phyloP scores from a whole-genome alignment of 37 sponge, comb jelly and placozoan species.

The Beroe ovata region DNA sequence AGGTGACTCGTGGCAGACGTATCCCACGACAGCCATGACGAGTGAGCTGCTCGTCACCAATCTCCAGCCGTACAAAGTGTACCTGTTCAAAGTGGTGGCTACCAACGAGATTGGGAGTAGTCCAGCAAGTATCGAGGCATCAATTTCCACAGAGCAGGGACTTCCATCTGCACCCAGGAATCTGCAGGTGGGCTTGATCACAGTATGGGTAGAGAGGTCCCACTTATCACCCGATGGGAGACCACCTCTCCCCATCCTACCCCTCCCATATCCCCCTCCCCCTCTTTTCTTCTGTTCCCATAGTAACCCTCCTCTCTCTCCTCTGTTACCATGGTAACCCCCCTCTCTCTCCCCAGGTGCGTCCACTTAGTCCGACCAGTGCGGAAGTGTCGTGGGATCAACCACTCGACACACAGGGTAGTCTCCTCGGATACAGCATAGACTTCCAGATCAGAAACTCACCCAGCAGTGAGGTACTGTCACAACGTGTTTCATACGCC shows the following conservation, averaged over 20 bases:
- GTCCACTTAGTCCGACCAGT: constrained; percentile 3
- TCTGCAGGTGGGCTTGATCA: constrained; percentile 18
- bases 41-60: constrained; percentile 42
- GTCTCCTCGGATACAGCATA: background rate
- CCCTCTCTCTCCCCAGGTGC: background rate
- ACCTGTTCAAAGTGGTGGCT: constrained; percentile 39
- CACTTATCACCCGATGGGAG: no score
- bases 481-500: no score
- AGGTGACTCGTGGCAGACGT: constrained; percentile 21
- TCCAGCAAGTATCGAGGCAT: constrained; percentile 39
- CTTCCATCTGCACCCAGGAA: constrained; percentile 35
- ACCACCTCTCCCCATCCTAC: no score
- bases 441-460: constrained; percentile 66
- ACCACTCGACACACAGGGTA: constrained; percentile 57
- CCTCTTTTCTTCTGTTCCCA: no score
- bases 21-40: constrained; percentile 28
- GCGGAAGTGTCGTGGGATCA: constrained; percentile 58
- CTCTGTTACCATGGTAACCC: background rate
- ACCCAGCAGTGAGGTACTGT: constrained; percentile 5
- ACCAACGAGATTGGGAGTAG: constrained; percentile 60
- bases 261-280: no score
- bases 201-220: no score
- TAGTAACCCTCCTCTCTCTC: no score
- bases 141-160: constrained; percentile 53
- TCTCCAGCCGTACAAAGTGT: constrained; percentile 41